phyloP scores from a whole-genome alignment of 2,888 invertebrate species.

The Noctua pronuba region DNA sequence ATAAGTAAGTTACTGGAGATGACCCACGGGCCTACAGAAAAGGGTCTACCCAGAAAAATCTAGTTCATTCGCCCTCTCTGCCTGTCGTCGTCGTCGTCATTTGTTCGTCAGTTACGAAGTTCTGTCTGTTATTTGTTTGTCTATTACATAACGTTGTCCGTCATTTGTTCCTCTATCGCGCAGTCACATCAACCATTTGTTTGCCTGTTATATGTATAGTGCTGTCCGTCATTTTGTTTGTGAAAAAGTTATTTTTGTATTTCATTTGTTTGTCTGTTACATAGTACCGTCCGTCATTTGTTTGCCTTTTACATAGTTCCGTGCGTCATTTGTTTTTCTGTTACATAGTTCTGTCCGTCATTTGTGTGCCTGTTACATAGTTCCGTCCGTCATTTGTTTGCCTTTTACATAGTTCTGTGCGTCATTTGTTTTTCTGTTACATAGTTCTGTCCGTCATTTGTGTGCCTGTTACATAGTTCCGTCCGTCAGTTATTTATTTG shows the following conservation, averaged over 20 bases:
- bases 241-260: no score
- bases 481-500: no score
- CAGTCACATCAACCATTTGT: neutral
- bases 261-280: neutral
- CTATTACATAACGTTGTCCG: no score
- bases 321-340: neutral
- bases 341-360: neutral
- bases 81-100: neutral
- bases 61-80: neutral
- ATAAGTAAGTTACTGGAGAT: conserved; percentile 9
- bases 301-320: neutral
- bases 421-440: neutral
- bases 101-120: neutral
- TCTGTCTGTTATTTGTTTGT: neutral
- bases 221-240: no score
- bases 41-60: no score
- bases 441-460: neutral
- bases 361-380: neutral
- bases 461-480: neutral
- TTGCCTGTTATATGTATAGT: neutral
- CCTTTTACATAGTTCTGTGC: neutral
- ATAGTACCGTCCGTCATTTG: neutral
- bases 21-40: neutral
- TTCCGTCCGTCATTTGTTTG: neutral
- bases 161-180: neutral